Conservation (phyloP, 2,888 invertebrate genomes). For the Camponotus fellah region DNA sequence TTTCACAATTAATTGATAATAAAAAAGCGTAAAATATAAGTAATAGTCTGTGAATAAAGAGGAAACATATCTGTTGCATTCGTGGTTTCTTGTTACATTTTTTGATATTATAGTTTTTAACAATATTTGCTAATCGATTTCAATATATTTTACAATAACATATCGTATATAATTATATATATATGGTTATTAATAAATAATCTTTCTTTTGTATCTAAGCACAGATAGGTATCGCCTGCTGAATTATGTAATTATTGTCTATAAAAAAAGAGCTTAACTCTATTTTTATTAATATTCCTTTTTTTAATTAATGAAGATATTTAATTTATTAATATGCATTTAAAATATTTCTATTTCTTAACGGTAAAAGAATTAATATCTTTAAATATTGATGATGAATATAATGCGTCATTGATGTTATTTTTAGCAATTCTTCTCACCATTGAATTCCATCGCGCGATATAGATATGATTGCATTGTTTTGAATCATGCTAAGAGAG, state of each 20-base stretch:
- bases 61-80: neutral
- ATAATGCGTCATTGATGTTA: neutral
- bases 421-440: slow-evolving; percentile 22
- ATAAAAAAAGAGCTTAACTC: no score
- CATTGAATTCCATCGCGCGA: slow-evolving; percentile 25
- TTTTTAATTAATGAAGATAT: no score
- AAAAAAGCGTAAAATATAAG: neutral
- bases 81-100: neutral
- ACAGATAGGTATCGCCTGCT: no score
- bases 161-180: neutral
- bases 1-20: slow-evolving; percentile 21
- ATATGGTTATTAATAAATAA: neutral
- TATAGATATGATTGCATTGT: slow-evolving; percentile 14
- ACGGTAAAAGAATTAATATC: slow-evolving; percentile 6
- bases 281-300: neutral
- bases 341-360: slow-evolving; percentile 5
- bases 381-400: neutral
- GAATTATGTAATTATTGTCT: no score
- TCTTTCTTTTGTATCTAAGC: no score
- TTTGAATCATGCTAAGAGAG: slow-evolving; percentile 32
- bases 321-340: neutral
- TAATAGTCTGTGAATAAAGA: neutral
- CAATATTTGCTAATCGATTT: neutral
- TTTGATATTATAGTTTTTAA: neutral
- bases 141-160: neutral